These are phyloP conservation scores for Agapornis roseicollis DNA, from an alignment of 2,113 vertebrate genomes.

Conservation along the genomic window DNA sequence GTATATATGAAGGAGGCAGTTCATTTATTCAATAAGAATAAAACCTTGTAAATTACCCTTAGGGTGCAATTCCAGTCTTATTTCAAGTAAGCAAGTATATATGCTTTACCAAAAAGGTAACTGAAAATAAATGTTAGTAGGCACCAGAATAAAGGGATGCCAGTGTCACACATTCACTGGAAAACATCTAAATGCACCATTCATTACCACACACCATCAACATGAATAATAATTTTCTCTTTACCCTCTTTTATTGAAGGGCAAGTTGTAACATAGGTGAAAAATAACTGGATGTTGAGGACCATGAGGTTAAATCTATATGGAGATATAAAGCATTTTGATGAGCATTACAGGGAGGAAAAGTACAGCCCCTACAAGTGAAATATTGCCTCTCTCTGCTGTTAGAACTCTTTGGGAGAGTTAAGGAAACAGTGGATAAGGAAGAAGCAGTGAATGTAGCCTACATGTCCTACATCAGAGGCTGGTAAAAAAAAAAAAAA, in stretches of 20 bases:
- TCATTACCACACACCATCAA: background rate
- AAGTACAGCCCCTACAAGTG: background rate
- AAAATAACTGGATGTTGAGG: background rate
- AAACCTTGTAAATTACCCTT: background rate
- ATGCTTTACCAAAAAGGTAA: background rate
- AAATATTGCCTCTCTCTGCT: background rate
- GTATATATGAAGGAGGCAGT: background rate
- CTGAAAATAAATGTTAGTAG: background rate
- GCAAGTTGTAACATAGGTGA: background rate
- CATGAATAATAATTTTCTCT: background rate
- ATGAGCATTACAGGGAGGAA: constrained; percentile 20
- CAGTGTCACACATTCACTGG: background rate
- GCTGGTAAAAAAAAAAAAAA: background rate
- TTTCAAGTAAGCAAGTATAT: background rate
- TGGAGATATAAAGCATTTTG: constrained; percentile 26
- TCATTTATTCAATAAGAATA: background rate
- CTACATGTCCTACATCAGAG: background rate
- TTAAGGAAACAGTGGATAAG: background rate
- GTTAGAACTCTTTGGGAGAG: background rate
- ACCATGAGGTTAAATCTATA: background rate
- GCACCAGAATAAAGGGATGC: background rate
- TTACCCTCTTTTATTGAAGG: background rate
- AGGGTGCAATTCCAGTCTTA: background rate
- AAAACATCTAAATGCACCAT: background rate
- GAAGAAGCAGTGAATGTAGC: background rate